phyloP scores from a whole-genome alignment of 2,113 vertebrate species.

The Crocuta crocuta region DNA sequence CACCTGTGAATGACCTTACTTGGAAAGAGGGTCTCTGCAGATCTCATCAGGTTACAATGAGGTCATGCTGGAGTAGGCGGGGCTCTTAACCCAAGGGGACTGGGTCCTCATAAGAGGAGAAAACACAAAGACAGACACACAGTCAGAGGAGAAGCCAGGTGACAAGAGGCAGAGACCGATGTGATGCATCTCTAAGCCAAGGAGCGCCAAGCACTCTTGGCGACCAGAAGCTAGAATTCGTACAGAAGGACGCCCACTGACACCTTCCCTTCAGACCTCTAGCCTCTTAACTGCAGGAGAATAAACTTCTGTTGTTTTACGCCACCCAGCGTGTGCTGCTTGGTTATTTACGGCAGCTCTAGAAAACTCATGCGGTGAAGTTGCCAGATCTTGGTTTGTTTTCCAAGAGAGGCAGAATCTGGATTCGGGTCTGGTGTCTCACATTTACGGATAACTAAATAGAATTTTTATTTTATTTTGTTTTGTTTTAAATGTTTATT shows the following conservation, averaged over 20 bases:
- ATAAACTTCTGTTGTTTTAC: neutral
- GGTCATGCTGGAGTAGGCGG: neutral
- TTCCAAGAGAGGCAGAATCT: neutral
- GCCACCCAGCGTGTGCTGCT: neutral
- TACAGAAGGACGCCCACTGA: neutral
- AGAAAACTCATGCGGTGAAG: fast-evolving
- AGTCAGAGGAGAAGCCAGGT: neutral
- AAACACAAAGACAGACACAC: neutral
- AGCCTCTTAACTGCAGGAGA: fast-evolving
- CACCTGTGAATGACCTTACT: neutral
- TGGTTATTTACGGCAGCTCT: neutral
- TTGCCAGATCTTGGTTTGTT: fast-evolving
- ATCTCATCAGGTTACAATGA: neutral
- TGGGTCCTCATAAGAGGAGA: neutral
- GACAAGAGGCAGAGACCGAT: neutral
- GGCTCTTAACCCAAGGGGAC: neutral
- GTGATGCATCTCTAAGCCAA: fast-evolving
- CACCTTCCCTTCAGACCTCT: neutral
- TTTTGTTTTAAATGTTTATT: too few species aligned
- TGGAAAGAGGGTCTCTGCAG: neutral
- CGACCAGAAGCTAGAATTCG: neutral
- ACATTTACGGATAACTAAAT: neutral
- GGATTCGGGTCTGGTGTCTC: neutral
- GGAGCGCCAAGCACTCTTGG: fast-evolving
- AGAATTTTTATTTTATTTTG: neutral